phyloP scores from a whole-genome alignment of 2,797 vertebrate species.

The Tenualosa thibaudeaui region DNA sequence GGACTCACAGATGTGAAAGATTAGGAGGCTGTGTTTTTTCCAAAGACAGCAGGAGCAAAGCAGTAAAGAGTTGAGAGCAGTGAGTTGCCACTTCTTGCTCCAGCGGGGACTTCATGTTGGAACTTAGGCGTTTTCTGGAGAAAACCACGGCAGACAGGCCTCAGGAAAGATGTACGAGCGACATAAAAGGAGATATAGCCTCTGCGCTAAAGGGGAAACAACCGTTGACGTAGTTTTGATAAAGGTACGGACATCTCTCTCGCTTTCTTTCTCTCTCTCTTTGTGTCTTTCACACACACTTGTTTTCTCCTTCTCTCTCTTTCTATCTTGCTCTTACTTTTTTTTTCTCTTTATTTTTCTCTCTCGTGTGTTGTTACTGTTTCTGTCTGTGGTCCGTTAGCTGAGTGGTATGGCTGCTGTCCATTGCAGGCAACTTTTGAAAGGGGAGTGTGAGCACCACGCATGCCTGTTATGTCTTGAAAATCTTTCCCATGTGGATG shows the following conservation, averaged over 20 bases:
- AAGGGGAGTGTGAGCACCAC: not conserved
- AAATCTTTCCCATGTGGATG: not conserved
- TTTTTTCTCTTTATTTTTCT: not conserved
- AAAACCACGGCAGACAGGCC: slow-evolving; percentile 24
- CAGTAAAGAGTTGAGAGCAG: not conserved
- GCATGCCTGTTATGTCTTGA: not conserved
- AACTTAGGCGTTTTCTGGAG: slow-evolving; percentile 49
- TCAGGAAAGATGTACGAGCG: slow-evolving; percentile 82
- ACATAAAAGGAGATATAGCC: slow-evolving; percentile 83
- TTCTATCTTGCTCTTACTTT: not conserved
- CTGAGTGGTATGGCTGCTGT: not conserved
- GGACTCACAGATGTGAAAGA: slow-evolving; percentile 59
- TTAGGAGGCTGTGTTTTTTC: slow-evolving; percentile 50
- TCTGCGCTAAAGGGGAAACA: slow-evolving; percentile 81
- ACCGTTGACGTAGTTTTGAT: slow-evolving; percentile 83
- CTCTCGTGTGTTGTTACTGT: not conserved
- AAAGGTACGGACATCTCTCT: slow-evolving; percentile 73
- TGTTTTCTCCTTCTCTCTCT: not conserved
- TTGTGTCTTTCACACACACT: not conserved
- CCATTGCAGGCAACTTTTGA: not conserved
- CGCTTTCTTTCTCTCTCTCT: not conserved
- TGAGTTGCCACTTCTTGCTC: not conserved
- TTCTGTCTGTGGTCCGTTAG: not conserved
- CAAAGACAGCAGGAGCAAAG: slow-evolving; percentile 42
- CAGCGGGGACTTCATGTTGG: slow-evolving; percentile 62